A percentile compares a stretch with the other conserved stretches of the same genome.
phyloP scores from a whole-genome alignment of 2,888 invertebrate genomes.

The Elaeidobius kamerunicus region DNA sequence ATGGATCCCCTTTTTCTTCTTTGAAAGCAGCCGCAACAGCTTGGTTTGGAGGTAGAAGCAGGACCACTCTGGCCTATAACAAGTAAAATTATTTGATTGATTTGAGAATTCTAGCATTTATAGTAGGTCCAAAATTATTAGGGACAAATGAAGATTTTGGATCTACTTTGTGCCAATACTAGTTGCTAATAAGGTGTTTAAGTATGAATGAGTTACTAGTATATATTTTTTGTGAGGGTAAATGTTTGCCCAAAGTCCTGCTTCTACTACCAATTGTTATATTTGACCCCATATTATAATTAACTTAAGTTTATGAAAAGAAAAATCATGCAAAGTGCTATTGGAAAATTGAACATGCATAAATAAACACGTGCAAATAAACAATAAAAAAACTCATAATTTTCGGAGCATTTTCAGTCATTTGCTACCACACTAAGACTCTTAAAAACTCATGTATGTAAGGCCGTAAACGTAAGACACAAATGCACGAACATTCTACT shows the following conservation, averaged over 20 bases:
- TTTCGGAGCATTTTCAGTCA: no score
- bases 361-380: no score
- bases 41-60: slow-evolving; percentile 48
- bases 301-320: background rate
- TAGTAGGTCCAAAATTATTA: slow-evolving; percentile 11
- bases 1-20: slow-evolving; percentile 48
- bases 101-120: background rate
- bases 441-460: no score
- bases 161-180: background rate
- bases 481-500: no score
- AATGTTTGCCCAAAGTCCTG: slow-evolving; percentile 28
- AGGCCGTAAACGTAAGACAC: no score
- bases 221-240: background rate
- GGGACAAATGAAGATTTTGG: background rate
- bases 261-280: slow-evolving; percentile 35
- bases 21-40: slow-evolving; percentile 50
- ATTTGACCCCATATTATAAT: background rate
- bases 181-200: background rate
- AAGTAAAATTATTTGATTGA: slow-evolving; percentile 35
- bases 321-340: background rate
- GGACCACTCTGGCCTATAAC: slow-evolving; percentile 51
- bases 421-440: no score
- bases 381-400: no score
- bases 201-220: background rate
- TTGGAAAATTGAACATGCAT: no score